These are phyloP conservation scores for Psittacus erithacus DNA, from an alignment of 2,113 vertebrate species.

Conservation along the genomic window DNA sequence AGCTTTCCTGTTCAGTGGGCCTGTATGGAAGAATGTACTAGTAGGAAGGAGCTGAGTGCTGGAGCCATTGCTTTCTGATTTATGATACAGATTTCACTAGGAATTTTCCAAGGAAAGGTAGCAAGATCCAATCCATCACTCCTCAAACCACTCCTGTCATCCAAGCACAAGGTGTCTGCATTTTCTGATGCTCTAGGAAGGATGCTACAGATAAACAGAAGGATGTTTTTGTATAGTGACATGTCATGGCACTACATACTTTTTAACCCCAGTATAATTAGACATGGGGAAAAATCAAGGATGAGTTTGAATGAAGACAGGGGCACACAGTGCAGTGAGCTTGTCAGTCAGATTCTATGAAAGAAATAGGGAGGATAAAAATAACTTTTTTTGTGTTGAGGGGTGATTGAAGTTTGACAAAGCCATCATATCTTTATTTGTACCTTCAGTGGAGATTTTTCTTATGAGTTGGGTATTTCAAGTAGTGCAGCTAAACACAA, in stretches of 20 bases:
- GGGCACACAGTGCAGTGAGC: not conserved
- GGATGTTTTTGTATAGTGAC: not conserved
- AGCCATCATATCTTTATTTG: constrained; percentile 33
- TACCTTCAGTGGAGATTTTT: not conserved
- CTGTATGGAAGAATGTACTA: fast-evolving
- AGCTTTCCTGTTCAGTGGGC: not conserved
- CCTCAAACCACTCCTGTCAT: not conserved
- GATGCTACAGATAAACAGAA: not conserved
- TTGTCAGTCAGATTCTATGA: not conserved
- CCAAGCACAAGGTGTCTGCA: fast-evolving
- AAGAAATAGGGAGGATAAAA: constrained; percentile 15
- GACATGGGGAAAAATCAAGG: not conserved
- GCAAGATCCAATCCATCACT: not conserved
- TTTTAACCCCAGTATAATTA: not conserved
- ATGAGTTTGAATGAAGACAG: not conserved
- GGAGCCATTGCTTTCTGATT: not conserved
- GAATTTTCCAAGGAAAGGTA: not conserved
- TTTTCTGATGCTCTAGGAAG: not conserved
- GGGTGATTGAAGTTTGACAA: constrained; percentile 33
- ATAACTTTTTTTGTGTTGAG: not conserved
- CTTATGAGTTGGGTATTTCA: constrained; percentile 42
- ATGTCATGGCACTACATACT: not conserved
- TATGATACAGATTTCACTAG: not conserved
- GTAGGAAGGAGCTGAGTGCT: not conserved
- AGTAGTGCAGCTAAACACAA: constrained; percentile 17